Evolutionary conservation across 2,888 invertebrate species (phyloP).

Genomic region (Ophion costatus): DNA sequence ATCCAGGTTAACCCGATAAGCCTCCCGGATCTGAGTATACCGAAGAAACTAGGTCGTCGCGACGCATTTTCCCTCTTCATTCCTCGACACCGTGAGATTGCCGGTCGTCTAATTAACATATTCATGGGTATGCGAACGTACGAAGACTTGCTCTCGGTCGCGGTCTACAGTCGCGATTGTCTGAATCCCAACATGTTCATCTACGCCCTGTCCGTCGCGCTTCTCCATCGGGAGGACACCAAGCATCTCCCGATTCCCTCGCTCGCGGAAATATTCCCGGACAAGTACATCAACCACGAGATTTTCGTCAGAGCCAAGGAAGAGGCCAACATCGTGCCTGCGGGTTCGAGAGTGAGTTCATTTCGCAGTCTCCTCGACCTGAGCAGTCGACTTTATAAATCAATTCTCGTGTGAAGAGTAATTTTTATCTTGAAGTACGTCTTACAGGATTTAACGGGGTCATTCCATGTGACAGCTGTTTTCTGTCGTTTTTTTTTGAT

Average conservation of each 20-base stretch:
- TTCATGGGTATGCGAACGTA: conserved; percentile 89
- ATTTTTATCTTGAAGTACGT: neutral
- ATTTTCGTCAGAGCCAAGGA: conserved; percentile 89
- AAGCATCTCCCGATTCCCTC: conserved; percentile 89
- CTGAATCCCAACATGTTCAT: conserved; percentile 93
- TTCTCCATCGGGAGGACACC: conserved; percentile 90
- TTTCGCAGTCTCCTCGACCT: neutral
- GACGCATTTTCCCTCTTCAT: conserved; percentile 91
- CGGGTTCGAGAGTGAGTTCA: conserved; percentile 86
- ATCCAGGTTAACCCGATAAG: conserved; percentile 87
- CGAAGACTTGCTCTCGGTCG: conserved; percentile 89
- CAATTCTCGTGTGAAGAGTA: neutral
- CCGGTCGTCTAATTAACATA: conserved; percentile 88
- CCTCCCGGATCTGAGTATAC: conserved; percentile 87
- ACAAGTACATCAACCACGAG: conserved; percentile 91
- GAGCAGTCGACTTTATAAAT: too few species aligned
- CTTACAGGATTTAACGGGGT: neutral
- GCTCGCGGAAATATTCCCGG: conserved; percentile 91
- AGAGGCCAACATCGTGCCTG: conserved; percentile 87
- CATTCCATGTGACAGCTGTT: too few species aligned
- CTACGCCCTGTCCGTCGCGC: conserved; percentile 90
- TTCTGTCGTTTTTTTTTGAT: too few species aligned
- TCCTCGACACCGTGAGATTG: conserved; percentile 89
- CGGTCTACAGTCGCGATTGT: conserved; percentile 89
- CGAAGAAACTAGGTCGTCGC: conserved; percentile 87